These are phyloP conservation scores for Neomorphus geoffroyi DNA, from an alignment of 2,797 vertebrate genomes.

Conservation along the genomic window DNA sequence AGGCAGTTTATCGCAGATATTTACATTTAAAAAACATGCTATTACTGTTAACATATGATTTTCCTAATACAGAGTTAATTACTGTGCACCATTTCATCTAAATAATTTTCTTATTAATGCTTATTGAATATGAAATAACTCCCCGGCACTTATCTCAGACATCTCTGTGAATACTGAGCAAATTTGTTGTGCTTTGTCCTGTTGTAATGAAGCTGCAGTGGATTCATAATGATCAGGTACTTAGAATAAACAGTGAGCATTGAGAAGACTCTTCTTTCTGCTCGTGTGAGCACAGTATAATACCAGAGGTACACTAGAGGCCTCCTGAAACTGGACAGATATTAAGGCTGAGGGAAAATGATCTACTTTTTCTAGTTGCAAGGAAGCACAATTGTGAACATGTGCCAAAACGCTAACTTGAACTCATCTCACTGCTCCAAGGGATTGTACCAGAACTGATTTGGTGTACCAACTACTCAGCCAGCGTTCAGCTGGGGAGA, in stretches of 20 bases:
- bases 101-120: slow-evolving; percentile 19
- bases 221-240: not conserved
- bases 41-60: slow-evolving; percentile 42
- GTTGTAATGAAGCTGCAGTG: not conserved
- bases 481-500: not conserved
- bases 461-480: not conserved
- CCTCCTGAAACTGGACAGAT: not conserved
- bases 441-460: not conserved
- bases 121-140: slow-evolving; percentile 7
- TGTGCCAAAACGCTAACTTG: not conserved
- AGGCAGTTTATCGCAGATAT: not conserved
- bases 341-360: not conserved
- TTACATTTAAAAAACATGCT: slow-evolving; percentile 2
- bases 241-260: not conserved
- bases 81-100: not conserved
- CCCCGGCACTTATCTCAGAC: not conserved
- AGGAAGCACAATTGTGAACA: not conserved
- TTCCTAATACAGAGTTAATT: slow-evolving; percentile 18
- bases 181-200: not conserved
- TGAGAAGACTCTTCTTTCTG: not conserved
- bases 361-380: not conserved
- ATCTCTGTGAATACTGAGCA: not conserved
- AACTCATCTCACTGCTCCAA: rapidly evolving
- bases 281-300: not conserved
- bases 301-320: not conserved